Evolutionary conservation across 2,797 vertebrate genomes (phyloP), one percentile per base, ranked within the genome.

Genomic region (Halcyon leucocephala): DNA sequence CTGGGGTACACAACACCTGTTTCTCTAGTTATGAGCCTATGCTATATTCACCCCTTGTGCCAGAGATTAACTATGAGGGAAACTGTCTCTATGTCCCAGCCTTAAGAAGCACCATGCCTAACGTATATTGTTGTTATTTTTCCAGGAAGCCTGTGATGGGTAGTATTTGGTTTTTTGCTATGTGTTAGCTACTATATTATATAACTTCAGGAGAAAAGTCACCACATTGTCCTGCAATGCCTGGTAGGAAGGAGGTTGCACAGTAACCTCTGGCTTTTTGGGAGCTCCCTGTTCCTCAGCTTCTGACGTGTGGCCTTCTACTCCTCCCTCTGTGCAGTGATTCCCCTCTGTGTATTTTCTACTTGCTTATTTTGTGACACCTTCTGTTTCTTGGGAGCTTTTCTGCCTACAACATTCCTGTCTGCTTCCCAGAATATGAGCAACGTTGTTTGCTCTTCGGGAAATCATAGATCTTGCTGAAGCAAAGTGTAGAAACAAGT

Each of bases 1-100:
- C 10, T 4, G 3, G 26, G 21, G 6, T 65, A 39, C 14, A 29
- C 3, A 55, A 3, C 6, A 42, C 0, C 2, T 72, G 5, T 46
- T 79, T 82, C 54, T 13, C n/a, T 55, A 48, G 20, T 54, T 58
- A 26, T 37, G 20, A 67, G 5, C 10, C 22, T 51, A 19, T 22
- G 16, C 11, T 37, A 26, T 67, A 49, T 71, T 86, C 15, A 72
- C 1, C 2, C 6, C 3, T 35, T 2, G 1, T 52, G 26, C 9
- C 26, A 77, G 44, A 55, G 14, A 67, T 25, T 41, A 18, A 55
- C 57, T 49, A 21, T 4, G 4, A 14, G 21, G 12, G 9, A 42
- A 65, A 48, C 31, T 8, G 2, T 28, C 10, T 71, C 37, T 57
- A 33, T 52, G 8, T 57, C 25, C 15, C 19, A 57, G 4, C 3